Evolutionary conservation across 2,797 vertebrate genomes (phyloP), one percentile per base, ranked within the genome.

Genomic region (Lycodopsis pacificus): DNA sequence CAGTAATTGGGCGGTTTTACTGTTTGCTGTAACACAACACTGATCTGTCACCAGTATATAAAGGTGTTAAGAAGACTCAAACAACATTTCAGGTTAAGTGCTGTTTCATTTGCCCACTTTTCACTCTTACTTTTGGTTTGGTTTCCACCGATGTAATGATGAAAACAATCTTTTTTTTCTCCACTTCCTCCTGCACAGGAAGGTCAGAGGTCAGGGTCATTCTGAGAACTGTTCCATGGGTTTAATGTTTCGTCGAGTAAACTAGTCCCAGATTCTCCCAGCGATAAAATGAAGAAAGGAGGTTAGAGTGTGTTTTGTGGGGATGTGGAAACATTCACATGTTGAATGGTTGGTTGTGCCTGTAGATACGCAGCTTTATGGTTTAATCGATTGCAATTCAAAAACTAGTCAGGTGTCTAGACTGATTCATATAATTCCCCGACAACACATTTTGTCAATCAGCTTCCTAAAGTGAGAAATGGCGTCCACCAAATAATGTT

Each of bases 151-250:
- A 25, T 25, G 13, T 53, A 53, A 34, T 44, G n/a, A 46, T 10
- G 13, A 30, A 67, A 72, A 53, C 48, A 4, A 48, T n/a, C 1
- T 7, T 61, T 65, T 48, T 48, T 71, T 11, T 38, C 19, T 19
- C 40, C 44, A 13, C 8, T 73, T 53, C 51, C 19, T 38, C 27
- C 38, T 70, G 15, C 76, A 57, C 13, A 0, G 2, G 12, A 38
- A 78, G 70, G 66, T 80, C 70, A 70, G 10, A 74, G 72, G 73
- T 75, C 65, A 71, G 27, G 46, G 20, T 79, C 71, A 25, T n/a
- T 49, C 3, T 3, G 19, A 58, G 27, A 79, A 72, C n/a, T 17
- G 59, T 10, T 64, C 30, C 8, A 2, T 44, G 27, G 20, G 17
- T 76, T 79, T 46, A 10, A 36, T 15, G 25, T 57, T 57, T 71